Base-by-base conservation (phyloP, 1,140 invertebrate species). In the Zaprionus camerounensis region DNA sequence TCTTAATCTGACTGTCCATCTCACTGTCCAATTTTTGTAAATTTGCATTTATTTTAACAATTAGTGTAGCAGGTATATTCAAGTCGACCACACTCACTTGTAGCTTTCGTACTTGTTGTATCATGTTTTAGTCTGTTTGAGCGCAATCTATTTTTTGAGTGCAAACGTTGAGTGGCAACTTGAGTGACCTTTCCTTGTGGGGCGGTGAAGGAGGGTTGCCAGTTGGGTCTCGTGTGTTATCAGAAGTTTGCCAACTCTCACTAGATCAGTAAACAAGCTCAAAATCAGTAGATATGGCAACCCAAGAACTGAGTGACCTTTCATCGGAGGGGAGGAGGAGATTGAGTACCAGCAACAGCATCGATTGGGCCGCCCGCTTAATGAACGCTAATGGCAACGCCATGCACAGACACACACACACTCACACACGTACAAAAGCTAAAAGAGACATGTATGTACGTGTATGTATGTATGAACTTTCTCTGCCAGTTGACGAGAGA, bases 151-250 rank as follows among this genome's bases (percentile, higher is more conserved):
- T 51, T 26, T 67, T 53, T 61, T 69, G 68, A 65, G 61, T 46
- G 67, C 59, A 71, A n/a, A 71, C 44, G 56, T 71, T 71, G 55
- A 71, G n/a, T n/a, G n/a, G n/a, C n/a, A n/a, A n/a, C n/a, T n/a
- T n/a, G n/a, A n/a, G 44, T 20, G 61, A 65, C 59, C 68, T 76
- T 65, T 71, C 61, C 26, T 28, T 65, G 65, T 55, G 11, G 5
- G 22, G 4, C 6, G 67, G 3, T 3, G 31, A n/a, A n/a, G 57
- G 49, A 36, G 56, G 31, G 9, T 11, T 34, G 31, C 31, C 31
- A 34, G 9, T 0, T 34, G 2, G 31, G 9, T 11, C 31, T 34
- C 31, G 3, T 11, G 31, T 11, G 31, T 34, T 34, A 34, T 34
- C 9, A 34, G 9, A 34, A 34, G 9, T 11, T 11, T 11, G 31